phyloP scores from a whole-genome alignment of 2,797 vertebrate genomes.

The Esox lucius region DNA sequence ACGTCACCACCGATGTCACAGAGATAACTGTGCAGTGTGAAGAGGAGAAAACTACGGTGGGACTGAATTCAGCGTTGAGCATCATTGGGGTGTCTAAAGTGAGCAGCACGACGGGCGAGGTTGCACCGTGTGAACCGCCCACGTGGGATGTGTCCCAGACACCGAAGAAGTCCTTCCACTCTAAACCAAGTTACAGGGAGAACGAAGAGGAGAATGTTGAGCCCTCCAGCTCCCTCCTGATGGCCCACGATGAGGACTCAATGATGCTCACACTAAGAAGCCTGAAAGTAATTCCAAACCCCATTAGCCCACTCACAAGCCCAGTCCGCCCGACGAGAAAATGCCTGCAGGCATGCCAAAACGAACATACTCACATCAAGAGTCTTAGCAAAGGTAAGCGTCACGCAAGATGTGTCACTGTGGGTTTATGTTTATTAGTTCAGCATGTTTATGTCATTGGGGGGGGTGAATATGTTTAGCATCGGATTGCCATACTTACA shows the following conservation, averaged over 20 bases:
- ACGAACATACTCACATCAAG: slow-evolving; percentile 79
- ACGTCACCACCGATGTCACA: slow-evolving; percentile 55
- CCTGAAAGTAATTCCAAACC: slow-evolving; percentile 85
- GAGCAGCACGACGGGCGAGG: slow-evolving; percentile 41
- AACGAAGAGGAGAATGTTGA: slow-evolving; percentile 37
- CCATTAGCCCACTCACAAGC: slow-evolving; percentile 93
- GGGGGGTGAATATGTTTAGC: no score
- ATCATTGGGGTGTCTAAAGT: slow-evolving; percentile 53
- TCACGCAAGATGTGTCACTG: background rate
- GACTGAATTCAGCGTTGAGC: slow-evolving; percentile 34
- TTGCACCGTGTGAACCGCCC: slow-evolving; percentile 8
- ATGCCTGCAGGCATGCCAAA: slow-evolving; percentile 66
- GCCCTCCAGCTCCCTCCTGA: slow-evolving; percentile 51
- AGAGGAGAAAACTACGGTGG: background rate
- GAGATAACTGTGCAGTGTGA: slow-evolving; percentile 29
- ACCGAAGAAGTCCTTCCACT: slow-evolving; percentile 51
- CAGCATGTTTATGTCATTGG: no score
- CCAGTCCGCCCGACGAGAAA: slow-evolving; percentile 80
- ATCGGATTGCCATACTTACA: no score
- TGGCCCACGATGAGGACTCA: slow-evolving; percentile 86
- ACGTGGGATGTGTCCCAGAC: slow-evolving; percentile 23
- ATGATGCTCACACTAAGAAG: slow-evolving; percentile 88
- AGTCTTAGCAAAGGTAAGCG: slow-evolving; percentile 84
- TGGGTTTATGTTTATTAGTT: background rate
- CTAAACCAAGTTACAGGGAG: slow-evolving; percentile 61